Evolutionary conservation across 2,797 vertebrate species (phyloP).

Genomic region (Pseudochromis fuscus): DNA sequence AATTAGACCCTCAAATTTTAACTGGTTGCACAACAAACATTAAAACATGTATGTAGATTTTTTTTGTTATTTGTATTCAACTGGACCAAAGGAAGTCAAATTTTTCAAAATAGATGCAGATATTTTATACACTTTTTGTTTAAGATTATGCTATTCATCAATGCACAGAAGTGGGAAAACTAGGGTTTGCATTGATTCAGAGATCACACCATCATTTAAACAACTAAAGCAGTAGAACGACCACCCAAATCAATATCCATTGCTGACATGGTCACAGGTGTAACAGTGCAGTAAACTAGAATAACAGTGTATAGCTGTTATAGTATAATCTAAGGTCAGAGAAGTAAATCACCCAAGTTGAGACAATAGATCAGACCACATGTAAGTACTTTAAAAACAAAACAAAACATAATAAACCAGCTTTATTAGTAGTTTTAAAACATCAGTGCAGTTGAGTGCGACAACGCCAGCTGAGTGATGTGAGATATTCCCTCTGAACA

Average conservation of each 20-base stretch:
- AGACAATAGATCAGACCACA: neutral
- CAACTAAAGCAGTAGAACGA: neutral
- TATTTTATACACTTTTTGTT: conserved; percentile 1
- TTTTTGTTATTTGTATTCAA: conserved; percentile 30
- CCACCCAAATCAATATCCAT: neutral
- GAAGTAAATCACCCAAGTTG: neutral
- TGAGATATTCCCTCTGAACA: conserved; percentile 41
- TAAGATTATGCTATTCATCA: neutral
- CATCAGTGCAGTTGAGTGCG: neutral
- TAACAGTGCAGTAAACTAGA: neutral
- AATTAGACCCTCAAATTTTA: conserved; percentile 36
- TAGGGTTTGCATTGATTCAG: neutral
- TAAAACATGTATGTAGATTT: conserved; percentile 21
- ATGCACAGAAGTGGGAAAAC: neutral
- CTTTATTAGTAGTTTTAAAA: conserved; percentile 5
- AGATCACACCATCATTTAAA: neutral
- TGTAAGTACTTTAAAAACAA: neutral
- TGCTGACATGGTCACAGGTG: neutral
- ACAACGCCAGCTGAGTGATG: conserved; percentile 25
- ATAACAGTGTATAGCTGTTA: too few relatives aligned
- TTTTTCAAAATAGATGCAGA: neutral
- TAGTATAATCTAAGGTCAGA: neutral
- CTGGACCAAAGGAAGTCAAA: neutral
- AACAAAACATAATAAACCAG: neutral
- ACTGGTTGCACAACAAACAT: conserved; percentile 51